Base-by-base conservation (phyloP, 1,140 invertebrate genomes). In the Drosophila bocki region DNA sequence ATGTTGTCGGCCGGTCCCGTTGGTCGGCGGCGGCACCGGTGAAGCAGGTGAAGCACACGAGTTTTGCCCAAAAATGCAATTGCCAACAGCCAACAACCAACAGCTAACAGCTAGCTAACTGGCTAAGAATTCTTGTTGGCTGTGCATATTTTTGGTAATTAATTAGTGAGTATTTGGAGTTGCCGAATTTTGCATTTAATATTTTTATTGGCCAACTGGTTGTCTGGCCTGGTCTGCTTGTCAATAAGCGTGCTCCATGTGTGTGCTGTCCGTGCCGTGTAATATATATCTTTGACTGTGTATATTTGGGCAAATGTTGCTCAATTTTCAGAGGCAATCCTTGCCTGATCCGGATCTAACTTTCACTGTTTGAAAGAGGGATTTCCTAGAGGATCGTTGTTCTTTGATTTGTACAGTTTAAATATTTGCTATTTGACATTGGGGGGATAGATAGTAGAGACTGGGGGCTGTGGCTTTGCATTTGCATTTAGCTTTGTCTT, bases 141-240 rank as follows among this genome's bases (percentile, higher is more conserved):
- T 74, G 69, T 76, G 79, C 80, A 79, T 79, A 79, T 80, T 80
- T 88, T 78, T 70, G 75, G 78, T 90, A 88, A 88, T 90, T 90
- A 87, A 87, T 87, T 88, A 88, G 85, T 72, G 82, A 68, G 68
- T 76, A 75, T 90, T 81, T 75, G 65, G 64, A 63, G 71, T 78
- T 67, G 42, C 45, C 45, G 61, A 60, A 67, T 79, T 83, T 77
- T 88, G 61, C 59, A 50, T 80, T 59, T 76, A 48, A 78, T 79
- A 62, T 87, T 72, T 87, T 62, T 79, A 77, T 79, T 79, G 67
- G 65, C 53, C 64, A 88, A 88, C 85, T 71, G 78, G 80, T 84
- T 84, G 61, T 35, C 33, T 11, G 51, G 51, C 12, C 51, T 8
- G 32, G 80, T 35, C 54, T n/a, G 47, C 67, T 72, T 88, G 84